These are phyloP conservation scores for Cariama cristata DNA, from an alignment of 2,113 vertebrate genomes.

Conservation along the genomic window DNA sequence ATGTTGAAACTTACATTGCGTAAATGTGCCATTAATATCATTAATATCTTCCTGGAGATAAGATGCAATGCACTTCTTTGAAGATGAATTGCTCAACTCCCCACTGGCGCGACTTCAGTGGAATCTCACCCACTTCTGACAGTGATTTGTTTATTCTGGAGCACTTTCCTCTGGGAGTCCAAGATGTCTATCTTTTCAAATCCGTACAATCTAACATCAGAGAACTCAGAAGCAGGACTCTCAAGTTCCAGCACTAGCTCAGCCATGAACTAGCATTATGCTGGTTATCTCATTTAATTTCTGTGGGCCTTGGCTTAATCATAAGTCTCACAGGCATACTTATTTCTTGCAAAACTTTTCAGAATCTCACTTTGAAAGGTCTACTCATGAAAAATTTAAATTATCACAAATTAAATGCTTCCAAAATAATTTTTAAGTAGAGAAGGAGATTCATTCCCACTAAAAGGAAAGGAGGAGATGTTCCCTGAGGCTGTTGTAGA, in stretches of 20 bases:
- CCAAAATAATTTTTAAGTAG: constrained; percentile 45
- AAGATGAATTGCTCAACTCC: constrained; percentile 67
- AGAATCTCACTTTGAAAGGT: constrained; percentile 29
- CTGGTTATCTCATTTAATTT: constrained; percentile 31
- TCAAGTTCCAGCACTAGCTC: constrained; percentile 57
- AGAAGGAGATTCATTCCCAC: constrained; percentile 29
- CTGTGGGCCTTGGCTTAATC: background rate
- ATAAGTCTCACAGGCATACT: constrained; percentile 1
- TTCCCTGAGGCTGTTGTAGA: constrained; percentile 9
- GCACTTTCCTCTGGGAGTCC: constrained; percentile 55
- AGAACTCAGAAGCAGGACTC: constrained; percentile 62
- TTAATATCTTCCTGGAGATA: constrained; percentile 61
- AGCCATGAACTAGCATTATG: background rate
- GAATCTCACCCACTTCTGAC: constrained; percentile 49
- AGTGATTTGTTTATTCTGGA: constrained; percentile 60
- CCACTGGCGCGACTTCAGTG: constrained; percentile 55
- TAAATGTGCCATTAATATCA: constrained; percentile 30
- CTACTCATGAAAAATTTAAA: constrained; percentile 34
- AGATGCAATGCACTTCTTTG: constrained; percentile 56
- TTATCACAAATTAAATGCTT: constrained; percentile 36
- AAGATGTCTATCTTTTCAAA: constrained; percentile 58
- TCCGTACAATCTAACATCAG: constrained; percentile 38
- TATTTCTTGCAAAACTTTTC: constrained; percentile 46
- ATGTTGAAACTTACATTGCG: constrained; percentile 20
- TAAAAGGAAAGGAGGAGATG: background rate